Evolutionary conservation across 2,113 vertebrate genomes (phyloP).

Genomic region (Elaphurus davidianus): DNA sequence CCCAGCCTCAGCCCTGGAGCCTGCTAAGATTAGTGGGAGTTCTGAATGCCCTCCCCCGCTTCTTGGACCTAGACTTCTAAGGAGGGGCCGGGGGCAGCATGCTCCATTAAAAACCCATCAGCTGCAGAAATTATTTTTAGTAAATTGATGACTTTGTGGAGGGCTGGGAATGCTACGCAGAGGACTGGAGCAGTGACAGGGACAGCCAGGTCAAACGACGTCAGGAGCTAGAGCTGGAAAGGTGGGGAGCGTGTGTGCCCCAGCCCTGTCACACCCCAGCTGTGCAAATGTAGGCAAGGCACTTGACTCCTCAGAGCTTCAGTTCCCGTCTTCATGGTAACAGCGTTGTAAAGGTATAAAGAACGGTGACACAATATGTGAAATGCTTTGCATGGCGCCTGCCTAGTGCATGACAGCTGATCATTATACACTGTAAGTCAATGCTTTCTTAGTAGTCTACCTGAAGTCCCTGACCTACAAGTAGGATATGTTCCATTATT

Average conservation of each 20-base stretch:
- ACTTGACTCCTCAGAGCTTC: no score
- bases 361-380: neutral
- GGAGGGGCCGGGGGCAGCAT: neutral
- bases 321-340: neutral
- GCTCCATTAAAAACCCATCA: neutral
- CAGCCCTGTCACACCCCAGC: neutral
- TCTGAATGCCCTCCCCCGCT: neutral
- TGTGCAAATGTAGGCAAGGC: neutral
- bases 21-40: neutral
- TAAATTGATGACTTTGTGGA: neutral
- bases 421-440: fast-evolving
- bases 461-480: neutral
- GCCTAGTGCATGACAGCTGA: neutral
- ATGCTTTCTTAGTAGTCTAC: fast-evolving
- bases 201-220: neutral
- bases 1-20: neutral
- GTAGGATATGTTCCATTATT: neutral
- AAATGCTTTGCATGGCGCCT: neutral
- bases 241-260: no score
- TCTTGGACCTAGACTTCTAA: neutral
- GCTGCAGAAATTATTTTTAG: neutral
- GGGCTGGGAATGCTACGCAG: neutral
- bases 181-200: neutral
- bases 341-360: neutral
- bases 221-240: neutral